Evolutionary conservation across 1,140 invertebrate genomes (phyloP), one percentile per base, ranked within the genome.

Genomic region (Teleopsis dalmanni): DNA sequence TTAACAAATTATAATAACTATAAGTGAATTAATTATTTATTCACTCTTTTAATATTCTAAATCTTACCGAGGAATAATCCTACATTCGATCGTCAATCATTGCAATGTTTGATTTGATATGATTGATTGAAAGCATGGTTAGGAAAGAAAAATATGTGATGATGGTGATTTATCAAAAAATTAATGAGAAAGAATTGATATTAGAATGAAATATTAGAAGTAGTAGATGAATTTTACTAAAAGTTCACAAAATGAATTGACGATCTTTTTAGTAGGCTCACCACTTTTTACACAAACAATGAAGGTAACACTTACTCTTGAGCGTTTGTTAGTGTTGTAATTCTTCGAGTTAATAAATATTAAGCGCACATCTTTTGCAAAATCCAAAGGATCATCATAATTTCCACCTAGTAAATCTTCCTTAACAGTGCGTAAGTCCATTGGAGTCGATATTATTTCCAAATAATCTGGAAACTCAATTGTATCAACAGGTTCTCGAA

Each of bases 261-360:
- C n/a, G n/a, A n/a, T n/a, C n/a, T n/a, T n/a, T n/a, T n/a, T n/a
- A n/a, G n/a, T n/a, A n/a, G n/a, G n/a, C n/a, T n/a, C n/a, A n/a
- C n/a, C n/a, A n/a, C n/a, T n/a, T n/a, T n/a, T n/a, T n/a, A n/a
- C n/a, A n/a, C n/a, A n/a, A n/a, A n/a, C n/a, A n/a, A n/a, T n/a
- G n/a, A n/a, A n/a, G n/a, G n/a, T n/a, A n/a, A n/a, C n/a, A n/a
- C 71, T 74, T 74, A 87, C 85, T 73, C 79, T 79, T 58, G 83
- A 95, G 58, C 82, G 75, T 75, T 85, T 91, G 68, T 95, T 94
- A 19, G 91, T 95, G 70, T 96, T 96, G 73, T 90, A 97, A 56
- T 80, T 82, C 61, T 84, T 81, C 36, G 92, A 95, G 77, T 97
- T 97, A 51, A 78, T 73, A 76, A 97, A 95, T 55, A 97, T 89